These are phyloP conservation scores for Etheostoma spectabile DNA, from an alignment of 2,113 vertebrate species.

Conservation along the genomic window DNA sequence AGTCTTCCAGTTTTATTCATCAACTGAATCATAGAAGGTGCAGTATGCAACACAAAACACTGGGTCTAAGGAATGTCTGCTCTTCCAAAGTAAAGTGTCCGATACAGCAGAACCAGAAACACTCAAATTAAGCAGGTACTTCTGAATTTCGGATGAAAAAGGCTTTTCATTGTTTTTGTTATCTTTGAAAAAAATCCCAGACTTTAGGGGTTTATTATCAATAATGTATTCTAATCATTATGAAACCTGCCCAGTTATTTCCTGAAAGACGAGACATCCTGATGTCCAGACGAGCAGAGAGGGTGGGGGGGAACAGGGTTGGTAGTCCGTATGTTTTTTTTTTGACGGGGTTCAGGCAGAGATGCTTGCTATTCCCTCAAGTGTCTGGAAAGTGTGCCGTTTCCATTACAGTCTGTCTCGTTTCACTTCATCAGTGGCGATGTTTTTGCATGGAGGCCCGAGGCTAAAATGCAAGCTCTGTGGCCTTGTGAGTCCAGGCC, in stretches of 20 bases:
- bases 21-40: constrained; percentile 21
- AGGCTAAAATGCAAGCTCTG: constrained; percentile 43
- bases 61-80: constrained; percentile 47
- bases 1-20: constrained; percentile 12
- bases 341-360: constrained; percentile 79
- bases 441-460: constrained; percentile 80
- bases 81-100: constrained; percentile 26
- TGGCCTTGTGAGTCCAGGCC: constrained; percentile 49
- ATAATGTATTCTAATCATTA: constrained; percentile 56
- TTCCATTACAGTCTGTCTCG: constrained; percentile 79
- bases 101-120: constrained; percentile 22
- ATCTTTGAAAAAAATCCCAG: constrained; percentile 25
- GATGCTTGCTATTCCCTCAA: constrained; percentile 82
- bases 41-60: constrained; percentile 31
- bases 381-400: constrained; percentile 86
- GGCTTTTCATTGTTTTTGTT: constrained; percentile 27
- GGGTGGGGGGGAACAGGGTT: neutral
- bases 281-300: constrained; percentile 39
- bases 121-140: constrained; percentile 4
- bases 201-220: constrained; percentile 58
- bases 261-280: constrained; percentile 62
- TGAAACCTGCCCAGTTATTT: constrained; percentile 65
- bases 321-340: constrained; percentile 68
- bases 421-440: constrained; percentile 71
- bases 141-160: neutral